Base-by-base conservation (phyloP, 2,888 invertebrate species). In the Eurytoma californica region DNA sequence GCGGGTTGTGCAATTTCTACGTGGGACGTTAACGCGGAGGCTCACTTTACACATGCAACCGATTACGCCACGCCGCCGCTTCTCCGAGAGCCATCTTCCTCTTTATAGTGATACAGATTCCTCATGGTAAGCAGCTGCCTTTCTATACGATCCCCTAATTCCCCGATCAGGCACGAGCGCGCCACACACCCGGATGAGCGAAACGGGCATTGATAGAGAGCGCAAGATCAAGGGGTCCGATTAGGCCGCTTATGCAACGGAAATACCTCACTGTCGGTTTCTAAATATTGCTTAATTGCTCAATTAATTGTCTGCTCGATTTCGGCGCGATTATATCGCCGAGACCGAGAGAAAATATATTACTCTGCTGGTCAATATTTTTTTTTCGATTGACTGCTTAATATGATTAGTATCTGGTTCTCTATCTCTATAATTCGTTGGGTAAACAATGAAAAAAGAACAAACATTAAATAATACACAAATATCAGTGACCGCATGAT, bases 401-500 rank as follows among this genome's bases (percentile, higher is more conserved):
- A 39, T 39, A 39, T 4, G 30, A 69, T 7, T 67, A 20, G 53
- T 49, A n/a, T 12, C 47, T 30, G 18, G 3, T 9, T 18, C 1
- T 39, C 9, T 18, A 9, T 39, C 9, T 0, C 39, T 7, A 39
- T 39, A 39, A 39, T 39, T 65, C 65, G 60, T 0, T 13, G 57
- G 51, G 65, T 20, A 53, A 24, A 60, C 13, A 79, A 68, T 51
- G 72, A 76, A 73, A 53, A 72, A 39, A 3, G 4, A 39, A 39
- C 0, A 39, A 9, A 39, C 9, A 39, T 9, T 39, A 39, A 24
- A 39, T 39, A 80, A 80, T 67, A 63, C 80, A 84, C 79, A 84
- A 80, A 16, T 83, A 80, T 84, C 82, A 79, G 79, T 84, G 82
- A 83, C 84, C 85, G 85, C 86, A 84, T 80, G 75, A 47, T 84